These are phyloP conservation scores for Pterois miles DNA, from an alignment of 2,797 vertebrate species.

Conservation along the genomic window DNA sequence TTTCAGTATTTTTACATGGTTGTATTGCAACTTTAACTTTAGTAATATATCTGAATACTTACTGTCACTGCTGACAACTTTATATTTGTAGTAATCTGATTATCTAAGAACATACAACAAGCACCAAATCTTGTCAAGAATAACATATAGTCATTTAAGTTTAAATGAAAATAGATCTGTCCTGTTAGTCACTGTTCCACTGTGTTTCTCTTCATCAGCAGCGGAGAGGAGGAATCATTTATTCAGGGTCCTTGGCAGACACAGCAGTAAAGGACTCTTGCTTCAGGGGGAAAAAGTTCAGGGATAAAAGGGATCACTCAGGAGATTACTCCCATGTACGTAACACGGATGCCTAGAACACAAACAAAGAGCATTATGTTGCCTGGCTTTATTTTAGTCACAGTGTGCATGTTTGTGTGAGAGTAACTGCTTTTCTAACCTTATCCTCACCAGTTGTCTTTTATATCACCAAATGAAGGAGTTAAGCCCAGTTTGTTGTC, in stretches of 20 bases:
- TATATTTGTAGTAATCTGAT: neutral
- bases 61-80: neutral
- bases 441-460: constrained; percentile 26
- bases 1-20: neutral
- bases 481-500: constrained; percentile 44
- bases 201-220: constrained; percentile 6
- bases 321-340: constrained; percentile 70
- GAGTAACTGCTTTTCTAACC: constrained; percentile 22
- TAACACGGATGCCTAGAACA: constrained; percentile 73
- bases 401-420: constrained; percentile 41
- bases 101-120: neutral
- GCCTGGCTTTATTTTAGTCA: constrained; percentile 69
- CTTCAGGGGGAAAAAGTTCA: constrained; percentile 72
- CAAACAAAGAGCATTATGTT: constrained; percentile 81
- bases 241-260: constrained; percentile 50
- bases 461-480: constrained; percentile 45
- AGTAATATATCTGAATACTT: neutral
- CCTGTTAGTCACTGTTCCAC: neutral
- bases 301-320: constrained; percentile 73
- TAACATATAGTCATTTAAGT: neutral
- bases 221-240: constrained; percentile 25
- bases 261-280: constrained; percentile 38
- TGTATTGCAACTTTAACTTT: neutral
- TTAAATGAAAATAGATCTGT: neutral
- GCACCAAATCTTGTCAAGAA: neutral